Evolutionary conservation across 2,797 vertebrate species (phyloP), one percentile per base, ranked within the genome.

Genomic region (Bufotes viridis): DNA sequence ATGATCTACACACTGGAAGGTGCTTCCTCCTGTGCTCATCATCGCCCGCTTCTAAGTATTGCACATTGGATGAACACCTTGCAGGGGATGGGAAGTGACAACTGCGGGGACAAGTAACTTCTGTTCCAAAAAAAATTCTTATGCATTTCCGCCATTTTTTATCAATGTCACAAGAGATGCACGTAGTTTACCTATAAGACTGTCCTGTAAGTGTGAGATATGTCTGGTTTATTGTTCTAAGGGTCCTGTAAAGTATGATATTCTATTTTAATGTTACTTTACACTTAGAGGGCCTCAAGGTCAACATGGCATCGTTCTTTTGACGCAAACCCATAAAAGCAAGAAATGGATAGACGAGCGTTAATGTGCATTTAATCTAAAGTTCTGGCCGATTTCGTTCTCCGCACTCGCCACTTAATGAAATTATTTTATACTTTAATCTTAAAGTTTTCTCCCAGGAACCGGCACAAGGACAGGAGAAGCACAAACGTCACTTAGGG

Each of bases 341-440:
- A 34, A 9, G 70, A 26, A 61, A 58, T 22, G 49, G 82, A 84
- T n/a, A 57, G 22, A 58, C 18, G 69, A 67, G 51, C 26, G 67
- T 84, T 75, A 74, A 58, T 74, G 26, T 84, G 82, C 72, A 72
- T 84, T 60, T 74, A 42, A 74, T 74, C 53, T 72, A 14, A 22
- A 84, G 42, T 60, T 84, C 69, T 74, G 53, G 26, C 11, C 22
- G 70, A 85, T 85, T 76, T 22, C 26, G 20, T 74, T 63, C 55
- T 76, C 13, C 22, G n/a, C 58, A 18, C 60, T 61, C 58, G 49
- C 72, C 57, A 76, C 83, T 61, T 85, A 85, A 85, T 85, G 69
- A 85, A 85, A 85, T 85, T 85, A 85, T 85, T 85, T 61, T 85
- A 85, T 86, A 78, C 84, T 79, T 76, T 86, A 86, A 86, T 86